These are phyloP conservation scores for Micropoecilia bifurca DNA, from an alignment of 2,797 vertebrate genomes.

Conservation along the genomic window DNA sequence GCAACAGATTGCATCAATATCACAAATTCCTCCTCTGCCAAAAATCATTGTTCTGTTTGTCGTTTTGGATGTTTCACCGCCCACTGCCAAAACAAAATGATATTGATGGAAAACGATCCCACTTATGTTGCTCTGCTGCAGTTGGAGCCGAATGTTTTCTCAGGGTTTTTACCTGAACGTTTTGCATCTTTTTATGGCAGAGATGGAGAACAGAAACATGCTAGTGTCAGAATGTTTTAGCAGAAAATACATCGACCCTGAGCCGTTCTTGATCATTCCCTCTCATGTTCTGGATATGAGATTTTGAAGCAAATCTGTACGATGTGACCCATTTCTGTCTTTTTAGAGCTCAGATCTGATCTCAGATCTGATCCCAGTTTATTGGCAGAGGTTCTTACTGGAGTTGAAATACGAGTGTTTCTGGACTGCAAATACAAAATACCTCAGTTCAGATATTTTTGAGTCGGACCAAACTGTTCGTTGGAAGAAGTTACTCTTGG, in stretches of 20 bases:
- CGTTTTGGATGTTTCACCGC: conserved; percentile 38
- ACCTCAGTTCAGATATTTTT: not conserved
- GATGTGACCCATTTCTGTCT: not conserved
- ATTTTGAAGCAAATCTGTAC: not conserved
- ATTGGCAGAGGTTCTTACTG: not conserved
- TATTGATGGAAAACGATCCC: conserved; percentile 27
- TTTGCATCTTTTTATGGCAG: not conserved
- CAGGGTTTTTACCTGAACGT: not conserved
- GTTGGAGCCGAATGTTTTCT: not conserved
- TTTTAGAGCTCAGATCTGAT: not conserved
- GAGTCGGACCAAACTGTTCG: not conserved
- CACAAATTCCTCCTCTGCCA: conserved; percentile 39
- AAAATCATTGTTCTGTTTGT: conserved; percentile 52
- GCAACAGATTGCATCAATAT: conserved; percentile 72
- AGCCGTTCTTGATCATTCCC: not conserved
- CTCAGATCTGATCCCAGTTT: not conserved
- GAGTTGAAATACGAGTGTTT: not conserved
- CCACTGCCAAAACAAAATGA: conserved; percentile 25
- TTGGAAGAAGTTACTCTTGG: not conserved
- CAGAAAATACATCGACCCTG: not conserved
- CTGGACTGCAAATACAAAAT: not conserved
- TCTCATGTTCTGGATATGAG: not conserved
- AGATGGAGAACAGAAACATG: not conserved
- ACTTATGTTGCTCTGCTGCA: conserved; percentile 13
- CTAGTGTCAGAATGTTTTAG: not conserved